Conservation (phyloP, 2,113 vertebrate species). For the Xyrauchen texanus region DNA sequence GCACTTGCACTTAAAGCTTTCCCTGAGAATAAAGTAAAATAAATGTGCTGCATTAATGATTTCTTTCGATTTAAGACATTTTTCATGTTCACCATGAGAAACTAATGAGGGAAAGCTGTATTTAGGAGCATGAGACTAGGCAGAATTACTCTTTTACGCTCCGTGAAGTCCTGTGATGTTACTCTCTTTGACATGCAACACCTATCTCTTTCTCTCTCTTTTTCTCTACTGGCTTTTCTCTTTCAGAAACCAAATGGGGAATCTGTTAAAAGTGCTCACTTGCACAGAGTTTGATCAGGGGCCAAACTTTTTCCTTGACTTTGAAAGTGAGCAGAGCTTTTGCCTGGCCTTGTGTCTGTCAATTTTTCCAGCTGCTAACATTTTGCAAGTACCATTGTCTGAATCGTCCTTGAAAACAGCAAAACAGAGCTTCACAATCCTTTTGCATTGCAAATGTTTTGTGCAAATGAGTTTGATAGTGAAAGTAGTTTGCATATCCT, state of each 20-base stretch:
- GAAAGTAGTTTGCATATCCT: neutral
- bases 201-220: constrained; percentile 54
- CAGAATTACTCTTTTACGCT: no score
- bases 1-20: no score
- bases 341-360: constrained; percentile 69
- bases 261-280: constrained; percentile 88
- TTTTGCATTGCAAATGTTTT: constrained; percentile 43
- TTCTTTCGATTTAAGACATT: neutral
- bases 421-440: neutral
- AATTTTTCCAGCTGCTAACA: constrained; percentile 57
- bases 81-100: neutral
- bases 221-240: constrained; percentile 68
- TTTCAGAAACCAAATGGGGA: constrained; percentile 89
- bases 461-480: constrained; percentile 4
- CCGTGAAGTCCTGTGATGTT: constrained; percentile 3
- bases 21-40: no score
- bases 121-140: constrained; percentile 8
- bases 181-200: constrained; percentile 37
- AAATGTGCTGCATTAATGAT: no score
- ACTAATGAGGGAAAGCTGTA: constrained; percentile 24
- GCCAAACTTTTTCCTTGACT: constrained; percentile 95
- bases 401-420: constrained; percentile 34
- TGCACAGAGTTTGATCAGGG: constrained; percentile 93
- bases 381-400: constrained; percentile 54
- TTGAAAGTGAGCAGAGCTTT: constrained; percentile 88